phyloP scores from a whole-genome alignment of 2,113 vertebrate species.

The Anhinga anhinga region DNA sequence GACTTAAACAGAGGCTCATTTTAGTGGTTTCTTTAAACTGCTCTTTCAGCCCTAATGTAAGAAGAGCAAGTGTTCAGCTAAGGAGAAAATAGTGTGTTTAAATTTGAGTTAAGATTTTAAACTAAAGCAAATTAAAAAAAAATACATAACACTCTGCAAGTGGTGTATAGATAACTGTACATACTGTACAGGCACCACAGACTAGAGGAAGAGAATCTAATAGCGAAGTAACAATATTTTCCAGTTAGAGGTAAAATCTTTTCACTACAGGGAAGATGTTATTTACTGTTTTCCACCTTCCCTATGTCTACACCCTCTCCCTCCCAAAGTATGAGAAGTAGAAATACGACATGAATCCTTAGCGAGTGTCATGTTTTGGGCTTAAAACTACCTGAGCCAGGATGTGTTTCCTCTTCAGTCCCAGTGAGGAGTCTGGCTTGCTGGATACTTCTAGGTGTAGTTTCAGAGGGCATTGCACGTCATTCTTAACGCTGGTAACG shows the following conservation, averaged over 20 bases:
- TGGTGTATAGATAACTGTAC: too few species aligned
- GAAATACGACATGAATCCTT: not conserved
- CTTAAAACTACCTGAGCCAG: not conserved
- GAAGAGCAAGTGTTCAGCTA: not conserved
- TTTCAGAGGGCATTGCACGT: not conserved
- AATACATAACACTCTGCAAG: not conserved
- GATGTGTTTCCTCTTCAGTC: not conserved
- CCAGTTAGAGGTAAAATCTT: not conserved
- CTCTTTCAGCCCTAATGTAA: not conserved
- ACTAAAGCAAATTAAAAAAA: not conserved
- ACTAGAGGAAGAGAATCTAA: not conserved
- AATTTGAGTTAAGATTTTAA: not conserved
- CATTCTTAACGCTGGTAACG: not conserved
- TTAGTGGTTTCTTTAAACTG: not conserved
- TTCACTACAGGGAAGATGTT: not conserved
- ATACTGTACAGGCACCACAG: not conserved
- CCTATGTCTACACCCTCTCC: rapidly evolving
- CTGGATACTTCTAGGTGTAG: not conserved
- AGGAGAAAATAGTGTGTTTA: not conserved
- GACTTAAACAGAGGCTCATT: not conserved
- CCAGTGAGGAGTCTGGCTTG: not conserved
- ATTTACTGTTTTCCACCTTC: not conserved
- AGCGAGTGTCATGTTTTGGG: not conserved
- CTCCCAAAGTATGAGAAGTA: not conserved
- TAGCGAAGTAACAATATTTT: not conserved